Evolutionary conservation across 1,140 invertebrate genomes (phyloP), one percentile per base, ranked within the genome.

Genomic region (Philopotamus ludificatus): DNA sequence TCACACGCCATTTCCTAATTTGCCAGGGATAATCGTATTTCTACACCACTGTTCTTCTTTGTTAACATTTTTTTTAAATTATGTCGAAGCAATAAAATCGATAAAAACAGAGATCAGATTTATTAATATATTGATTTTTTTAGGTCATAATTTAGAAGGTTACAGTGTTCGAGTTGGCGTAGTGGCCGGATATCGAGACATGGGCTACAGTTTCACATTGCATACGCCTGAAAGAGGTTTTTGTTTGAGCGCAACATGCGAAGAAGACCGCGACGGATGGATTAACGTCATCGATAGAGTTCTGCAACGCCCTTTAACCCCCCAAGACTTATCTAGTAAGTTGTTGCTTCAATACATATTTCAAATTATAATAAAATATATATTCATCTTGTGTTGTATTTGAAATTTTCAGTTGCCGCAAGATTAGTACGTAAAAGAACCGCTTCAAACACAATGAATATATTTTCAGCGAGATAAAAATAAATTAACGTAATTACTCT

Each of bases 171-270:
- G 83, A 69, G 74, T 81, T 20, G 80, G 86, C 64, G 81, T 85
- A 71, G 83, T 86, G 7, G 77, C 82, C 18, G 89, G 89, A 18
- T 87, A 84, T 69, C 87, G 87, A 72, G 87, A 89, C 67, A 86
- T 88, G 71, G 84, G 87, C 7, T 92, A 87, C 74, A 86, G 87
- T n/a, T 95, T 96, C 77, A 91, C 90, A 18, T 79, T 95, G n/a
- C 85, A 87, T 70, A 95, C 93, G 1, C 93, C 93, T 0, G 89
- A 92, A 44, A 77, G 93, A 62, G 86, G 84, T 44, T 96, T 87
- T 76, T 85, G 91, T 65, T 79, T 96, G n/a, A 90, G 90, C n/a
- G 89, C 92, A 9, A 84, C 88, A 65, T 87, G 83, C 1, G 86
- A 89, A 62, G 85, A 88, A 15, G 92, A 94, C 64, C 77, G 91